Evolutionary conservation across 1,140 invertebrate species (phyloP), one percentile per base, ranked within the genome.

Genomic region (Notospermus geniculatus): DNA sequence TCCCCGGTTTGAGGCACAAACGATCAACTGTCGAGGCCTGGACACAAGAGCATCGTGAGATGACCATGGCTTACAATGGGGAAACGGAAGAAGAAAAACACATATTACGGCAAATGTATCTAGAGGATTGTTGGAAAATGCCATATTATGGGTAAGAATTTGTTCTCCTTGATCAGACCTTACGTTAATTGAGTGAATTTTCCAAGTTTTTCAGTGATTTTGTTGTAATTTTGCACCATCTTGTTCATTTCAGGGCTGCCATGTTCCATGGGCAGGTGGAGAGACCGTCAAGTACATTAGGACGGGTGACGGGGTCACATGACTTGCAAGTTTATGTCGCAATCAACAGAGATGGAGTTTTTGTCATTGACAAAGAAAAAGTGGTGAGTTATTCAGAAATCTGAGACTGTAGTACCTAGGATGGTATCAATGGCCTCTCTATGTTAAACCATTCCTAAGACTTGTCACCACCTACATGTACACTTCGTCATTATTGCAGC

Each of bases 311-410:
- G 46, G 25, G 25, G 9, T 19, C 19, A 23, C 19, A 23, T 50
- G 46, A 50, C 46, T 23, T 50, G 9, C 19, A 50, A 7, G 46
- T 50, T 5, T 5, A 23, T 23, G 25, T 50, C n/a, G 46, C 19
- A 23, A 50, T 50, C 4, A 50, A 50, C 46, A 50, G 46, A 50
- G 46, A 50, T n/a, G 46, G 46, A 23, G 25, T 50, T 27, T 50
- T 23, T 50, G 46, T 50, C 5, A 50, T 50, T n/a, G 46, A 50
- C 25, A 19, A 19, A 27, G 46, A 19, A 23, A 27, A 50, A 23
- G 46, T 50, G n/a, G 46, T 50, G n/a, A 23, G 46, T 50, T 23
- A 7, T 5, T 5, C n/a, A n/a, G 25, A 7, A 4, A 27, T 7
- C 5, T 50, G 25, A n/a, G 25, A 7, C 9, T 43, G 19, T 43